A percentile compares a stretch with the other conserved stretches of the same genome.
phyloP scores from a whole-genome alignment of 2,113 vertebrate genomes.

The Engraulis encrasicolus region DNA sequence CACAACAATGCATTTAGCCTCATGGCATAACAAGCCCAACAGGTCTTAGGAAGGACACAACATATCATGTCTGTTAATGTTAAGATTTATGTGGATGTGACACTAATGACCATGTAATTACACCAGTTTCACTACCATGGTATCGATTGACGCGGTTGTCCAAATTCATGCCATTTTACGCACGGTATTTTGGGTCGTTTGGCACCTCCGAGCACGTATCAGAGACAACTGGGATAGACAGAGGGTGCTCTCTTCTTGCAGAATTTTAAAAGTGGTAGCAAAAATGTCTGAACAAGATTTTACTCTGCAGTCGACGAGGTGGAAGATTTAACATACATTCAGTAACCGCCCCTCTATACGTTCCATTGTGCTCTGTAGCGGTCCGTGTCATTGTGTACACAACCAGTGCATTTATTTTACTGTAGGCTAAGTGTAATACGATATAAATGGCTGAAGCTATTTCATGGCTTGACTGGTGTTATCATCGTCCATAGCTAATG shows the following conservation, averaged over 20 bases:
- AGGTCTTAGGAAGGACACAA: neutral
- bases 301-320: neutral
- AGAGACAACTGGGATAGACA: neutral
- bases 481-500: neutral
- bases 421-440: neutral
- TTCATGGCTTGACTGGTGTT: neutral
- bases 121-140: neutral
- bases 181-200: neutral
- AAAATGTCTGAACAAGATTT: constrained; percentile 35
- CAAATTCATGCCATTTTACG: constrained; percentile 3
- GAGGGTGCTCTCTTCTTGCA: neutral
- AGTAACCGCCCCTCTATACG: neutral
- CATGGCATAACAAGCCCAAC: neutral
- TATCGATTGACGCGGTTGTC: neutral
- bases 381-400: neutral
- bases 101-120: constrained; percentile 2
- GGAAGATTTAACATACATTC: constrained; percentile 33
- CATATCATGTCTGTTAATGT: neutral
- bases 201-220: neutral
- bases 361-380: neutral
- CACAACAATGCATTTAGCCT: neutral
- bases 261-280: neutral
- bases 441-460: neutral
- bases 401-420: neutral
- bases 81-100: neutral